phyloP scores from a whole-genome alignment of 1,140 invertebrate genomes.

The Trichomalopsis sarcophagae region DNA sequence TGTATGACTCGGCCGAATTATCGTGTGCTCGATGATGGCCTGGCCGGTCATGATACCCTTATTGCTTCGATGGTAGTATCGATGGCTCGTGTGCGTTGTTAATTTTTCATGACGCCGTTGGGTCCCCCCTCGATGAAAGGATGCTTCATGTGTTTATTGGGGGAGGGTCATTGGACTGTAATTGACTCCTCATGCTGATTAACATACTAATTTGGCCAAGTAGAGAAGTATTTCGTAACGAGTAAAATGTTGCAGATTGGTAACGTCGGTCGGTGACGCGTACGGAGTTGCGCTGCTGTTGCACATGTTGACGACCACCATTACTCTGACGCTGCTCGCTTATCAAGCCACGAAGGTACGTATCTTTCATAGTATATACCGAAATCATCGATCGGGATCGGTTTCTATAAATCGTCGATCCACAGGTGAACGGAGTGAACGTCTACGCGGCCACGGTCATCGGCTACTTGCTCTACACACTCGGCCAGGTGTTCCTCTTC shows the following conservation, averaged over 20 bases:
- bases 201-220: too few species aligned
- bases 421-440: conserved; percentile 82
- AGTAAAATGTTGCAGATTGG: conserved; percentile 77
- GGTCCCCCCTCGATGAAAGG: too few species aligned
- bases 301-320: conserved; percentile 89
- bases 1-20: neutral
- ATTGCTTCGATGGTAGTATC: too few species aligned
- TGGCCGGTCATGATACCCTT: too few species aligned
- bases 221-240: neutral
- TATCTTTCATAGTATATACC: neutral
- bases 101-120: too few species aligned
- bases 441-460: conserved; percentile 85
- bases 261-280: conserved; percentile 85
- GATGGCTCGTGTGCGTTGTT: too few species aligned
- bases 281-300: conserved; percentile 86
- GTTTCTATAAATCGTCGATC: conserved; percentile 43
- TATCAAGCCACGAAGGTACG: conserved; percentile 89
- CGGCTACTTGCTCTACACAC: conserved; percentile 85
- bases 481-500: conserved; percentile 89
- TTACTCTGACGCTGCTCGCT: conserved; percentile 86
- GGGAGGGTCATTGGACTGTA: too few species aligned
- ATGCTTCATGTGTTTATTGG: too few species aligned
- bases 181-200: too few species aligned
- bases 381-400: neutral
- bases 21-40: neutral